These are phyloP conservation scores for Argyrosomus regius DNA, from an alignment of 2,797 vertebrate genomes.

Conservation along the genomic window DNA sequence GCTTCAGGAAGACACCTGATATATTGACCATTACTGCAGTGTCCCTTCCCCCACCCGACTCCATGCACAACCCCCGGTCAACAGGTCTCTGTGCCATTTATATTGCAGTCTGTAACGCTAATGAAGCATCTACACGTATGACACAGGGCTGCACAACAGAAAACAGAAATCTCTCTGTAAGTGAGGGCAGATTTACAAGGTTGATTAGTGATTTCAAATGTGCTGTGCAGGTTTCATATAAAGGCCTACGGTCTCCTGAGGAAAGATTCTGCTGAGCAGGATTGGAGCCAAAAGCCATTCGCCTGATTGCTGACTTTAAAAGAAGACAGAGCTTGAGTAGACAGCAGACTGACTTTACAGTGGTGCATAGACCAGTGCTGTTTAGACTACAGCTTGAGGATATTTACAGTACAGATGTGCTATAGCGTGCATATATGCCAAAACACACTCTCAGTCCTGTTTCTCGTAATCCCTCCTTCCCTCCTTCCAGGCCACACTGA, in stretches of 20 bases:
- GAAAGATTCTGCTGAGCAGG: conserved; percentile 26
- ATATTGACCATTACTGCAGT: conserved; percentile 33
- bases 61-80: neutral
- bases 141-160: neutral
- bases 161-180: neutral
- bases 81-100: conserved; percentile 30
- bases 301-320: conserved; percentile 49
- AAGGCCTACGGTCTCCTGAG: conserved; percentile 11
- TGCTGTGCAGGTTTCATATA: conserved; percentile 24
- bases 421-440: neutral
- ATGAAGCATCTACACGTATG: conserved; percentile 7
- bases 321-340: conserved; percentile 15
- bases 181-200: conserved; percentile 11
- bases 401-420: neutral
- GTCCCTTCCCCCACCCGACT: neutral
- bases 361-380: conserved; percentile 16
- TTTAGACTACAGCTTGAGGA: conserved; percentile 9
- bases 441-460: conserved; percentile 11
- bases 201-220: conserved; percentile 23
- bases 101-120: conserved; percentile 5
- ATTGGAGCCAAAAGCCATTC: conserved; percentile 42
- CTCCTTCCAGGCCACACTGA: conserved; percentile 22
- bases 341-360: conserved; percentile 8
- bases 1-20: conserved; percentile 27
- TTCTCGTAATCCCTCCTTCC: neutral